phyloP scores from a whole-genome alignment of 2,888 invertebrate species.

The Plemyria rubiginata region DNA sequence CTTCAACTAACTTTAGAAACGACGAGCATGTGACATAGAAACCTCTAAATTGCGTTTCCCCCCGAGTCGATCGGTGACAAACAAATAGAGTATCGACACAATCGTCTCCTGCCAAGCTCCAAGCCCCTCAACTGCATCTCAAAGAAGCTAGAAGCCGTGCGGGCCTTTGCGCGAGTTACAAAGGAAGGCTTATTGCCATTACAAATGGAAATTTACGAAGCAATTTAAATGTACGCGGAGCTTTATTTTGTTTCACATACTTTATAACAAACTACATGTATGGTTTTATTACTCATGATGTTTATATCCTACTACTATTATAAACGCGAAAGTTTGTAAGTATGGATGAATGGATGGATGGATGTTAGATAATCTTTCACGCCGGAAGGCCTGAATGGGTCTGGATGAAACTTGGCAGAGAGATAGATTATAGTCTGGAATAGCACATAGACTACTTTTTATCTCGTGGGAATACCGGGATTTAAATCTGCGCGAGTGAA shows the following conservation, averaged over 20 bases:
- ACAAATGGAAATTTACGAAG: slow-evolving; percentile 43
- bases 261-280: background rate
- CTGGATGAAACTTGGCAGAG: no score
- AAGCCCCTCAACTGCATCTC: slow-evolving; percentile 69
- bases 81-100: slow-evolving; percentile 75
- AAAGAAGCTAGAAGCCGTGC: slow-evolving; percentile 69
- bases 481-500: no score
- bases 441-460: no score
- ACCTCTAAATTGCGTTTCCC: slow-evolving; percentile 52
- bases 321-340: no score
- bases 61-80: slow-evolving; percentile 72
- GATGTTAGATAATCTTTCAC: no score
- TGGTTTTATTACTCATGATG: background rate
- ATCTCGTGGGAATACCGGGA: no score
- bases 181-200: slow-evolving; percentile 54
- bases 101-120: slow-evolving; percentile 58
- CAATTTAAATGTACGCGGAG: slow-evolving; percentile 44
- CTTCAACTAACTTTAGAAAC: slow-evolving; percentile 13
- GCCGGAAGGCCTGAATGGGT: no score
- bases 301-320: no score
- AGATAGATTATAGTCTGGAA: no score
- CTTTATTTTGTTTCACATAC: slow-evolving; percentile 16
- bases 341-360: no score
- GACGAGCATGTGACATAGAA: slow-evolving; percentile 43
- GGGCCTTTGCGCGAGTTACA: slow-evolving; percentile 59